Evolutionary conservation across 2,888 invertebrate genomes (phyloP), one percentile per base, ranked within the genome.

Genomic region (Saturnia pavonia): DNA sequence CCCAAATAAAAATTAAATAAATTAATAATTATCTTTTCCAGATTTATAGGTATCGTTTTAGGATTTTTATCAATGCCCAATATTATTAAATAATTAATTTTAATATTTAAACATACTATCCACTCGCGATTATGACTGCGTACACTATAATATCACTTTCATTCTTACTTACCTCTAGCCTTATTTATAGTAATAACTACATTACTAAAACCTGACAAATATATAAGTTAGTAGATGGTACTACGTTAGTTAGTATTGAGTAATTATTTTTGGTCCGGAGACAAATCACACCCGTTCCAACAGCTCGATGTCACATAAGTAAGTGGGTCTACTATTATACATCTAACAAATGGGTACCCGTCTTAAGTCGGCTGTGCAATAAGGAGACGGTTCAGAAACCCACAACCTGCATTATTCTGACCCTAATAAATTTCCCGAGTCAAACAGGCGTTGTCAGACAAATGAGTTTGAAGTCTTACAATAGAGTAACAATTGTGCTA

Each of bases 401-500:
- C 90, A 85, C 91, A 89, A 91, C 90, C 90, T 90, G 91, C 90
- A 91, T 91, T 92, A 92, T 89, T 91, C 88, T 90, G 90, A 93
- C 93, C 93, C 91, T 93, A 92, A 93, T 93, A 93, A 93, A 92
- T 93, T 91, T 89, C 79, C 87, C 85, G 80, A 90, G 91, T 88
- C 91, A 91, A 91, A 91, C 89, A 81, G 85, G 85, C 85, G 88
- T 88, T 91, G 91, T 91, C 86, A 88, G 90, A 91, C 90, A 91
- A 92, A 92, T 92, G 88, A 89, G 87, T 86, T 82, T 80, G 76
- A 82, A 87, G 82, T 83, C 83, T 78, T 79, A 79, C 75, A 75
- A 77, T 73, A 72, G 74, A 82, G 74, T 68, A 63, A 51, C 72
- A 67, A 69, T 69, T 57, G 69, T 67, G 69, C 57, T 9, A 34